A percentile compares a stretch with the other conserved stretches of the same genome.
phyloP scores from a whole-genome alignment of 2,797 vertebrate species.

The Tragopan temminckii region DNA sequence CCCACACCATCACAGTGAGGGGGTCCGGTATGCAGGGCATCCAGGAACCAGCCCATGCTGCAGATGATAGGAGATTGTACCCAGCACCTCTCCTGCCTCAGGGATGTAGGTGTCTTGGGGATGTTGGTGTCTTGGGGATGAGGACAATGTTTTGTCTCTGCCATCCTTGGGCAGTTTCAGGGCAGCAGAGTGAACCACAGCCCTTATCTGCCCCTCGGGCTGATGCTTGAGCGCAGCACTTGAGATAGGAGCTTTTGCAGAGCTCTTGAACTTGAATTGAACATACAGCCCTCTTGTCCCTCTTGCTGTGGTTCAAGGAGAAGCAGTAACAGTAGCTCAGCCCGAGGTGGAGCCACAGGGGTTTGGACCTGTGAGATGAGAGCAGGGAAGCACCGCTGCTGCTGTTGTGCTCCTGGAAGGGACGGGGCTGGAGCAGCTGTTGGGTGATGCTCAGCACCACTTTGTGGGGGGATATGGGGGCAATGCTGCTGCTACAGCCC shows the following conservation, averaged over 20 bases:
- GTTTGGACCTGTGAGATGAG: neutral
- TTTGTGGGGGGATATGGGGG: neutral
- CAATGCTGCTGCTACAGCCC: accelerated
- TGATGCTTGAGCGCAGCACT: neutral
- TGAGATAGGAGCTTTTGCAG: neutral
- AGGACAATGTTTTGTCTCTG: neutral
- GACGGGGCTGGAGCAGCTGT: neutral
- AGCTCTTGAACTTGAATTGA: neutral
- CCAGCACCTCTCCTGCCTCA: neutral
- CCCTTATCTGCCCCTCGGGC: neutral
- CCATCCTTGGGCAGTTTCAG: neutral
- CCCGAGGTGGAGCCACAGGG: neutral
- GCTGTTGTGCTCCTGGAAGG: neutral
- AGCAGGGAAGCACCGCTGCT: neutral
- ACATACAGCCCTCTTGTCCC: neutral
- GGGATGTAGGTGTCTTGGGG: neutral
- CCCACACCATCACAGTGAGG: neutral
- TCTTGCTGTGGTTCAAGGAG: neutral
- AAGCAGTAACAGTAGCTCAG: neutral
- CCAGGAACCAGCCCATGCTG: neutral
- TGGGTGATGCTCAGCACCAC: neutral
- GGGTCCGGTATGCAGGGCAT: neutral
- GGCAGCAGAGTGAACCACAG: neutral
- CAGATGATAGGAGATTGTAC: neutral
- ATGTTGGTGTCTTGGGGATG: neutral